Evolutionary conservation across 2,888 invertebrate genomes (phyloP).

Genomic region (Drosophila emarginata): DNA sequence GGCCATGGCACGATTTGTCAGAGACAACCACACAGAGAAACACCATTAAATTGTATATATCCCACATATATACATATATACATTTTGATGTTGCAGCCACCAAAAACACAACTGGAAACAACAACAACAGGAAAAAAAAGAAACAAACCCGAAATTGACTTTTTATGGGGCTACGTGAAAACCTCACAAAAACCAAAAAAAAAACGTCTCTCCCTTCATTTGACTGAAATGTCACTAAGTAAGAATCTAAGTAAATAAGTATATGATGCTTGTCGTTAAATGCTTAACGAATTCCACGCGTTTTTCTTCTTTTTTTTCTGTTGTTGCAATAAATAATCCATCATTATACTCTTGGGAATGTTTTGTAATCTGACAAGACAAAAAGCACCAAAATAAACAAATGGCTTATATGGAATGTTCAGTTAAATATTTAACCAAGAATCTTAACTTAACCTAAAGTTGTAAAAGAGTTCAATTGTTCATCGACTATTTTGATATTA

Average conservation of each 20-base stretch:
- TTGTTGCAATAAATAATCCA: slow-evolving; percentile 57
- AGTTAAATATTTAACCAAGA: not conserved
- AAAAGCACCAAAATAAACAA: too few relatives aligned
- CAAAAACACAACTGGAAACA: slow-evolving; percentile 21
- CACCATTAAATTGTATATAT: slow-evolving; percentile 60
- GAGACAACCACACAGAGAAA: slow-evolving; percentile 30
- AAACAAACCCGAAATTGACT: slow-evolving; percentile 59
- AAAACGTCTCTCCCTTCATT: not conserved
- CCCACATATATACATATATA: too few relatives aligned
- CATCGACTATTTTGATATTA: not conserved
- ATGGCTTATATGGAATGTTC: not conserved
- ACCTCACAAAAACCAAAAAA: slow-evolving; percentile 33
- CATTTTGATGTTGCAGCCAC: slow-evolving; percentile 31
- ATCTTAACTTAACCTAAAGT: not conserved
- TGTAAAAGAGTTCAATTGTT: not conserved
- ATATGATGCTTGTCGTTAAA: slow-evolving; percentile 32
- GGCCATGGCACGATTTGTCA: slow-evolving; percentile 70
- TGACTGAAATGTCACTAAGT: not conserved
- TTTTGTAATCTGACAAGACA: not conserved
- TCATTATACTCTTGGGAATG: slow-evolving; percentile 51
- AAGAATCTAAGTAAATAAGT: slow-evolving; percentile 24
- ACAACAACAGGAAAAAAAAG: not conserved
- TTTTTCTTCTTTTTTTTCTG: slow-evolving; percentile 8
- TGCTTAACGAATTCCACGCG: slow-evolving; percentile 42
- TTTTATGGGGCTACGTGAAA: slow-evolving; percentile 71